phyloP scores from a whole-genome alignment of 2,113 vertebrate species.

The Heloderma charlesbogerti region DNA sequence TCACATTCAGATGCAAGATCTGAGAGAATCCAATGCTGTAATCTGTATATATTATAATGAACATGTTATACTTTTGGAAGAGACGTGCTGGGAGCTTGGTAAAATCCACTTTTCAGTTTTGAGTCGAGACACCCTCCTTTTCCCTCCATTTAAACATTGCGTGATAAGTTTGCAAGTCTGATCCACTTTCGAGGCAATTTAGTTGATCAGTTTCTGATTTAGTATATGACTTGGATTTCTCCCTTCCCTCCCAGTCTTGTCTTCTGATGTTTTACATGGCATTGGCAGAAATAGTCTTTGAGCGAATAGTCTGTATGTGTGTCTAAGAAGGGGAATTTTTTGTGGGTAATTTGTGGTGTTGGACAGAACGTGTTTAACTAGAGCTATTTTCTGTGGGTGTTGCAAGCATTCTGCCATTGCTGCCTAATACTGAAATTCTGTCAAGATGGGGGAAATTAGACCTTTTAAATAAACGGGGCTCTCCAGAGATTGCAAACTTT shows the following conservation, averaged over 20 bases:
- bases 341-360: slow-evolving; percentile 57
- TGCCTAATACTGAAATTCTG: slow-evolving; percentile 42
- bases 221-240: slow-evolving; percentile 72
- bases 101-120: slow-evolving; percentile 72
- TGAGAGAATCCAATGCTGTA: slow-evolving; percentile 71
- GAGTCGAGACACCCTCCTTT: slow-evolving; percentile 52
- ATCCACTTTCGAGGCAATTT: slow-evolving; percentile 75
- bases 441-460: slow-evolving; percentile 7
- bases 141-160: slow-evolving; percentile 78
- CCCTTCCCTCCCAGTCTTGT: slow-evolving; percentile 70
- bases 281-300: slow-evolving; percentile 70
- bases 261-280: slow-evolving; percentile 66
- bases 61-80: slow-evolving; percentile 78
- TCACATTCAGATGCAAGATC: slow-evolving; percentile 72
- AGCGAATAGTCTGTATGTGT: slow-evolving; percentile 72
- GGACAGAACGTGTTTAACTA: slow-evolving; percentile 53
- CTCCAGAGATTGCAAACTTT: slow-evolving; percentile 29
- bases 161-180: slow-evolving; percentile 76
- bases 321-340: slow-evolving; percentile 71
- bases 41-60: slow-evolving; percentile 81
- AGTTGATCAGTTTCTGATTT: slow-evolving; percentile 78
- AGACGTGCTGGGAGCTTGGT: slow-evolving; percentile 77
- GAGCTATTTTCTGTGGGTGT: slow-evolving; percentile 60
- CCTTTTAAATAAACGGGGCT: slow-evolving; percentile 5
- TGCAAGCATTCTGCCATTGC: slow-evolving; percentile 25